Base-by-base conservation (phyloP, 2,797 vertebrate genomes). In the Myotis pilosus region DNA sequence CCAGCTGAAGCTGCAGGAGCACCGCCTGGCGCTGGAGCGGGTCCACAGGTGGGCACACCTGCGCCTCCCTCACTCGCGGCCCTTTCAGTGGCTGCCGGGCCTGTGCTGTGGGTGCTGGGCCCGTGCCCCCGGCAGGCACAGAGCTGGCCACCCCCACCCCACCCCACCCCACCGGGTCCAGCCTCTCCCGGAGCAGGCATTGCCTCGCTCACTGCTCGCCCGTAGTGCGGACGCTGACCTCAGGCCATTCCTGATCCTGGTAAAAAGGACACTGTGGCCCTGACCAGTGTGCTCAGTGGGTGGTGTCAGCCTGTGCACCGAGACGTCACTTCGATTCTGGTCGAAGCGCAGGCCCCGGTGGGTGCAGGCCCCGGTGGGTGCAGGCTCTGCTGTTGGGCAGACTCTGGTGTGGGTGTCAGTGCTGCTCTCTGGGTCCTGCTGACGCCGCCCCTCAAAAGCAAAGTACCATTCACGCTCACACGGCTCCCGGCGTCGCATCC, bases 21-120 rank as follows among this genome's bases (percentile, higher is more conserved):
- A 98, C 87, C 98, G 91, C 36, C 94, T 97, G n/a, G 97, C 98
- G 90, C 82, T 98, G 95, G 98, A 98, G 85, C 97, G 25, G 38
- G 41, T 98, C 23, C 98, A 97, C 95, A 95, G 98, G 99, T 99
- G 88, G 57, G 68, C 60, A 11, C 12, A 1, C 30, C 55, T 1
- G n/a, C 6, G 3, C 47, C 74, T 76, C 47, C 74, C 49, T 66
- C 55, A 6, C 19, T 6, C 8, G 8, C 3, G 1, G 15, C 36
- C 36, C 23, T 49, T 16, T 16, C 6, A 10, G 8, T 6, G 38
- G 23, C 49, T 2, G 0, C 36, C n/a, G 2, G 38, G 57, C 36
- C 30, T 10, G 36, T 66, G 51, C 11, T 5, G 15, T 11, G 13
- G 11, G 7, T 10, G 33, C 16, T 1, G 41, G 55, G 57, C 15